Conservation (phyloP, 1,140 invertebrate genomes). For the Acromyrmex charruanus region DNA sequence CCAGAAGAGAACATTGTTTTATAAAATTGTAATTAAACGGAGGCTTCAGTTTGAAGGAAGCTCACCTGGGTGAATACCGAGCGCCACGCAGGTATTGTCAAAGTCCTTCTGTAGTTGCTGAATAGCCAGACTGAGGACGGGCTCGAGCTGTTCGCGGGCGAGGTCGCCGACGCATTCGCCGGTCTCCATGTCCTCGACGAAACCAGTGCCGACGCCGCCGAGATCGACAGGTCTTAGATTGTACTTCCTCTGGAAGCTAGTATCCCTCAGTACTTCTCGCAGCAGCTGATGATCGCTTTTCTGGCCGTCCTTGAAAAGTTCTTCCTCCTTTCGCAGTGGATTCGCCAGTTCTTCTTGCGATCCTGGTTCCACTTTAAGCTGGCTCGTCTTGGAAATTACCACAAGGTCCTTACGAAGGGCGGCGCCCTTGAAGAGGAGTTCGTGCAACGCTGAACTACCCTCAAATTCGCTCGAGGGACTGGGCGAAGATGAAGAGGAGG, state of each 20-base stretch:
- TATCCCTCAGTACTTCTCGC: slow-evolving; percentile 93
- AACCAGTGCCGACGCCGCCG: slow-evolving; percentile 87
- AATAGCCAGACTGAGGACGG: slow-evolving; percentile 93
- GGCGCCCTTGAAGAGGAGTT: slow-evolving; percentile 79
- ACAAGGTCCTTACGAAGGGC: slow-evolving; percentile 60
- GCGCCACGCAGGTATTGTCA: slow-evolving; percentile 92
- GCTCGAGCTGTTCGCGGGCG: slow-evolving; percentile 92
- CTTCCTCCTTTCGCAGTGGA: slow-evolving; percentile 78
- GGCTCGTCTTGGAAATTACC: slow-evolving; percentile 64
- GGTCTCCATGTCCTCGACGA: slow-evolving; percentile 85
- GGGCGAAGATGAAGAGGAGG: slow-evolving; percentile 64
- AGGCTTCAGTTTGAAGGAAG: slow-evolving; percentile 22
- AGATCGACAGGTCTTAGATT: slow-evolving; percentile 92
- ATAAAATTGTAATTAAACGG: neutral
- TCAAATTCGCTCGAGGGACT: slow-evolving; percentile 68
- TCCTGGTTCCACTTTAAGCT: slow-evolving; percentile 64
- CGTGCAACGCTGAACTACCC: slow-evolving; percentile 78
- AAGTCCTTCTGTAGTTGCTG: slow-evolving; percentile 95
- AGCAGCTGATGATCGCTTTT: slow-evolving; percentile 91
- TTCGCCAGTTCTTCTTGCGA: slow-evolving; percentile 60
- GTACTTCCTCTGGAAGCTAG: slow-evolving; percentile 93
- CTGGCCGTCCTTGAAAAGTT: slow-evolving; percentile 78
- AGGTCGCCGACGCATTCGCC: slow-evolving; percentile 87
- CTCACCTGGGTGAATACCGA: slow-evolving; percentile 95
- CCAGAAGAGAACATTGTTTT: neutral